phyloP scores from a whole-genome alignment of 2,888 invertebrate species.

The Fabriciana adippe region DNA sequence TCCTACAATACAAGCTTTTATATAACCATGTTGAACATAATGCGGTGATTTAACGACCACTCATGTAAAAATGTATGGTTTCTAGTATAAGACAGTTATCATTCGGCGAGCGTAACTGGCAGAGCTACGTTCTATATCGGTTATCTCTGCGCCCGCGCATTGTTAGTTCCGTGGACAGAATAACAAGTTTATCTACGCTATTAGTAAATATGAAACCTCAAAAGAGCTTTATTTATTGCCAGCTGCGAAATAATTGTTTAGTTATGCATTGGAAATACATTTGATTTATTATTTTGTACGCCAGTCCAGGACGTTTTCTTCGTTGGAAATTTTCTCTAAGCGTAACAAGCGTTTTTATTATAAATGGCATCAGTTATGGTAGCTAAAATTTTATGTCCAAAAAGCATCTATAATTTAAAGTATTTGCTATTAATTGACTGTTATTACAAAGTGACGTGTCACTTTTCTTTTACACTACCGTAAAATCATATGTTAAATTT shows the following conservation, averaged over 20 bases:
- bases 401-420: neutral
- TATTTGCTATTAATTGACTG: neutral
- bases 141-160: slow-evolving; percentile 65
- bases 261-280: slow-evolving; percentile 26
- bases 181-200: slow-evolving; percentile 69
- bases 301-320: neutral
- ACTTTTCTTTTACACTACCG: slow-evolving; percentile 29
- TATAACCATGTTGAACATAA: slow-evolving; percentile 51
- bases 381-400: neutral
- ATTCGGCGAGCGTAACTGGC: slow-evolving; percentile 64
- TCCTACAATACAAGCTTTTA: slow-evolving; percentile 34
- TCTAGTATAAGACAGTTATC: slow-evolving; percentile 61
- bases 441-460: slow-evolving; percentile 29
- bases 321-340: neutral
- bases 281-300: slow-evolving; percentile 24
- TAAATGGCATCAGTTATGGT: neutral
- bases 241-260: slow-evolving; percentile 32
- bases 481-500: slow-evolving; percentile 44
- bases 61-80: slow-evolving; percentile 64
- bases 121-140: slow-evolving; percentile 59
- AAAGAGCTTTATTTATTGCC: slow-evolving; percentile 59
- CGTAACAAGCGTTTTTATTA: neutral
- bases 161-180: slow-evolving; percentile 76
- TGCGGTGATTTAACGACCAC: slow-evolving; percentile 59
- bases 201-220: slow-evolving; percentile 72